Base-by-base conservation (phyloP, 2,113 vertebrate species). In the Perognathus longimembris region DNA sequence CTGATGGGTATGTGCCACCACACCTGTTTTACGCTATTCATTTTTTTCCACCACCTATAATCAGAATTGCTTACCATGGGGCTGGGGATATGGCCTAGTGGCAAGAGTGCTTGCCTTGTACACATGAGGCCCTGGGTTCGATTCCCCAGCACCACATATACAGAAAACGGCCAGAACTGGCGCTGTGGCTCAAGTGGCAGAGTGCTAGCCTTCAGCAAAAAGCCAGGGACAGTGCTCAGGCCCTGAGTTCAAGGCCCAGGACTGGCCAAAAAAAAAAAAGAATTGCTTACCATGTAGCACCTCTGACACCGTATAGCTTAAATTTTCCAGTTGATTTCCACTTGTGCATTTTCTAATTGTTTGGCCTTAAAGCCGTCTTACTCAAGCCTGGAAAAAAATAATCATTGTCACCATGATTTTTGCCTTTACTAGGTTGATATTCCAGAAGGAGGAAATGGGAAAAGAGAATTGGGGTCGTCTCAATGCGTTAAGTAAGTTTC, bases 401-500 rank as follows among this genome's bases (percentile, higher is more conserved):
- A 0, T 28, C 75, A 36, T 90, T 40, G 2, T 76, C 77, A 91
- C 87, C 73, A 77, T 95, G 32, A 28, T 85, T 95, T n/a, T 84
- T 96, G 61, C 97, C 93, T 95, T 57, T 85, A 78, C 83, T 92
- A 99, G 99, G 93, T 97, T 93, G 97, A 98, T 97, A 96, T 98
- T 94, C 96, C 98, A 69, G 98, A 97, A 96, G 96, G 96, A 79
- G 76, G 95, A 38, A 97, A 97, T 82, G 97, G 95, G 84, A 98
- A 95, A 95, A 98, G 97, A 97, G 84, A 69, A 42, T 93, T 71
- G 5, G 80, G 94, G 80, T 92, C 96, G 63, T 70, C 98, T 59
- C 95, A 50, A 54, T 96, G 76, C 94, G 83, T 98, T 96, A 98
- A 97, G 99, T 99, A 93, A 98, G 98, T 98, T 95, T 94, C 63